phyloP scores from a whole-genome alignment of 2,888 invertebrate genomes.

The Chalcosyrphus nemorum region DNA sequence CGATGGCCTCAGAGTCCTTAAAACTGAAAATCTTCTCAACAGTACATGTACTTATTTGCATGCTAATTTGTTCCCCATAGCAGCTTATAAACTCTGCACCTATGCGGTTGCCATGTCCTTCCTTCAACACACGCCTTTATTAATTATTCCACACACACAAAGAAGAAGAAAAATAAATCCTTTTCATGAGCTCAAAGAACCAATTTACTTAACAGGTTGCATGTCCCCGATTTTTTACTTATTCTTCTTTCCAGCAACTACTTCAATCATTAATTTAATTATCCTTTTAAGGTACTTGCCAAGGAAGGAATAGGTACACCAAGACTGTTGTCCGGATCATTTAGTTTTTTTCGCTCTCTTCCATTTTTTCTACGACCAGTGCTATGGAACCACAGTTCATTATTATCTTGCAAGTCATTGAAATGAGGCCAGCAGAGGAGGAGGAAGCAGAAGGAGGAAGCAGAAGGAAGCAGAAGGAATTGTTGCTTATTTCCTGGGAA shows the following conservation, averaged over 20 bases:
- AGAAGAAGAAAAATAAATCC: constrained; percentile 8
- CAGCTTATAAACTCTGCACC: background rate
- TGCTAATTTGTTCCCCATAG: no score
- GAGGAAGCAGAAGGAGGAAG: background rate
- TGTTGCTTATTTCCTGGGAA: background rate
- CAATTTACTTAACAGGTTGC: constrained; percentile 65
- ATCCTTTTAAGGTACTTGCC: constrained; percentile 56
- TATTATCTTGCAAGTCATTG: constrained; percentile 30
- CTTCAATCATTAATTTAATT: constrained; percentile 66
- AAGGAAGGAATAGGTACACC: background rate
- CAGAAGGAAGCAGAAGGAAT: no score
- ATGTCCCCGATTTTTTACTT: constrained; percentile 49
- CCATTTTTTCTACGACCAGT: background rate
- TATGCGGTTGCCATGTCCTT: background rate
- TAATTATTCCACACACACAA: background rate
- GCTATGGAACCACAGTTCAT: background rate
- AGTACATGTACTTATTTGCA: no score
- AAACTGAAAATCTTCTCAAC: no score
- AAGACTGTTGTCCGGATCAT: constrained; percentile 18
- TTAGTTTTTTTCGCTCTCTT: constrained; percentile 12
- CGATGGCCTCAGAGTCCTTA: no score
- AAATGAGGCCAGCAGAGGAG: constrained; percentile 47
- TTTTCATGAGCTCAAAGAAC: constrained; percentile 50
- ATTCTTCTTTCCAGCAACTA: constrained; percentile 39
- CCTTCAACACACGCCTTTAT: constrained; percentile 16